Base-by-base conservation (phyloP, 2,113 vertebrate species). In the Myotis davidii region DNA sequence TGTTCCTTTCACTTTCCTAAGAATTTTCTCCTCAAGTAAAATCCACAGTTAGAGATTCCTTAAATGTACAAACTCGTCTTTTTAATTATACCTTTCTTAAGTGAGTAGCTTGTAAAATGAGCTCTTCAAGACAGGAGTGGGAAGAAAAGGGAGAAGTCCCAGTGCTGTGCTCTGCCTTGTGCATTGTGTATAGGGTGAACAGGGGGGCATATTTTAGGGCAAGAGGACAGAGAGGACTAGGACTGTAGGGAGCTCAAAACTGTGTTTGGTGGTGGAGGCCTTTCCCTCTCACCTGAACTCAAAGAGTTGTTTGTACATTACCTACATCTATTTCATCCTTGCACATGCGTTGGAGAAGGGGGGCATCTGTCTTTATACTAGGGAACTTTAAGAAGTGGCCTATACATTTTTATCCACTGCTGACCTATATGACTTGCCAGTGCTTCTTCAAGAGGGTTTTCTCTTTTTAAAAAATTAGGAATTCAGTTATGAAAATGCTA, bases 401-500 rank as follows among this genome's bases (percentile, higher is more conserved):
- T 42, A 76, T 9, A 20, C 9, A 42, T 77, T 92, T 81, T 84
- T 20, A 89, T 76, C 73, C 42, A 32, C 32, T 81, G n/a, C 67
- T 94, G 50, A 92, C 4, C 20, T n/a, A 1, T 8, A 42, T n/a
- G 78, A 85, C 37, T 85, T 93, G n/a, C 59, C 42, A 95, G 39
- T n/a, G 23, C n/a, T 88, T 88, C 84, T 52, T 91, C 14, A 87
- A 90, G n/a, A 79, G 39, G 72, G 18, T 34, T 54, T 92, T 77
- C 6, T 88, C 61, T 65, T 88, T 88, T 90, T 0, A 45, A 45
- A 88, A 93, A 94, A 88, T 56, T 54, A 85, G 69, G 27, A 20
- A 89, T 37, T 85, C 67, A 39, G 32, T 92, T 83, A 90, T 34
- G 21, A 82, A 94, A 79, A 81, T 79, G 52, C 39, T 74, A 67